Conservation (phyloP, 2,797 vertebrate species). For the Alexandromys oeconomus region DNA sequence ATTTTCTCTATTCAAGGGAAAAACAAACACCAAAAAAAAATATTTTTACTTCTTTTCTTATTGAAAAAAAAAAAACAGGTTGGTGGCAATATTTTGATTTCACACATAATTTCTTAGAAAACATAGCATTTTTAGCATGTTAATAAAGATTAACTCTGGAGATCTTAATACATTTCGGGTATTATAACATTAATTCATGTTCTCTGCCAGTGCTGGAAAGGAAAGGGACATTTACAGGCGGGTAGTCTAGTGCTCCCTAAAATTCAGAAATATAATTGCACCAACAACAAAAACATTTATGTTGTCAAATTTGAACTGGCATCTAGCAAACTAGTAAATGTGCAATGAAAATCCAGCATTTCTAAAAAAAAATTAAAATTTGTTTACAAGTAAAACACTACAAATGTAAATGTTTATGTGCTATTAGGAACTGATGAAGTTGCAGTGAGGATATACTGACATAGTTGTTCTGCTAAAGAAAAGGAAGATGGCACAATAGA, state of each 20-base stretch:
- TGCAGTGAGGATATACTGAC: neutral
- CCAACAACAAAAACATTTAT: conserved; percentile 6
- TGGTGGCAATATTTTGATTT: conserved; percentile 16
- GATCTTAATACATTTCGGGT: conserved; percentile 27
- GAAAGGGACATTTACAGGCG: conserved; percentile 30
- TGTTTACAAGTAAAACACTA: neutral
- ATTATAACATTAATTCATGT: conserved; percentile 1
- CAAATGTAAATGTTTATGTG: conserved; percentile 17
- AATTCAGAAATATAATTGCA: conserved; percentile 42
- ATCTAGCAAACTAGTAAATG: conserved; percentile 53
- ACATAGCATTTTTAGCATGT: neutral
- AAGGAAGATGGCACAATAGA: neutral
- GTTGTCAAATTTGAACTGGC: conserved; percentile 35
- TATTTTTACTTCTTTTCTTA: conserved; percentile 37
- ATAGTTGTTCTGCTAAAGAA: neutral
- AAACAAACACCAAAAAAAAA: conserved; percentile 33
- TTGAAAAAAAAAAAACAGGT: conserved; percentile 36
- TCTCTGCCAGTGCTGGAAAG: neutral
- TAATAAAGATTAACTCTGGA: conserved; percentile 51
- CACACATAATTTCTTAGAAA: conserved; percentile 51
- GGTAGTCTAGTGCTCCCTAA: conserved; percentile 3
- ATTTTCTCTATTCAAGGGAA: conserved; percentile 40
- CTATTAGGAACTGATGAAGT: neutral
- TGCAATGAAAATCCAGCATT: conserved; percentile 60
- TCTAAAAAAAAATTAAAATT: conserved; percentile 48